Evolutionary conservation across 2,113 vertebrate species (phyloP).

Genomic region (Pterophyllum scalare): DNA sequence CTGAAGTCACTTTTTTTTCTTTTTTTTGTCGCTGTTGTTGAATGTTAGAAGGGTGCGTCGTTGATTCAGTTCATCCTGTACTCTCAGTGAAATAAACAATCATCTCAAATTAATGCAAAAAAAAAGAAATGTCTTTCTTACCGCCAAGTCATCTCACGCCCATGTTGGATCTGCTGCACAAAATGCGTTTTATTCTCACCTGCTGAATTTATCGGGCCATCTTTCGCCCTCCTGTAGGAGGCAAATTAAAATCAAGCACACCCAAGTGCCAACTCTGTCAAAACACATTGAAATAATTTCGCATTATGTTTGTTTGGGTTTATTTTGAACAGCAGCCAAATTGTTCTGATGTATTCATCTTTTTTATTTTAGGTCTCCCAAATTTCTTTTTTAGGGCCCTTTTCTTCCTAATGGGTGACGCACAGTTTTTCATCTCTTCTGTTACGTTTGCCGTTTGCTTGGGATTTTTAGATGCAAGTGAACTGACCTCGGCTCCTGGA

Average conservation of each 20-base stretch:
- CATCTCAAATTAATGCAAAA: background rate
- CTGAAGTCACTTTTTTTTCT: slow-evolving; percentile 19
- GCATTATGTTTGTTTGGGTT: background rate
- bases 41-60: slow-evolving; percentile 31
- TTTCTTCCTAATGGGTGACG: background rate
- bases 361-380: background rate
- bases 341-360: background rate
- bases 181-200: background rate
- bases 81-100: slow-evolving; percentile 7
- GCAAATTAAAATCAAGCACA: slow-evolving; percentile 33
- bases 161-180: slow-evolving; percentile 11
- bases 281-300: background rate
- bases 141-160: slow-evolving; percentile 26
- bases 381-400: background rate
- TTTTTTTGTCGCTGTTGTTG: slow-evolving; percentile 22
- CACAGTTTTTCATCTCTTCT: background rate
- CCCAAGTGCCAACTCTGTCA: slow-evolving; percentile 38
- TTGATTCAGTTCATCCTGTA: background rate
- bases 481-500: slow-evolving; percentile 42
- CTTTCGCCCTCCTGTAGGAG: background rate
- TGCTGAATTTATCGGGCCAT: background rate
- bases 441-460: slow-evolving; percentile 8
- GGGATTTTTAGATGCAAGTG: slow-evolving; percentile 8
- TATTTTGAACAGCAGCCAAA: background rate
- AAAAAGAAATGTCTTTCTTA: background rate